Percentiles rank a stretch among this genome's conserved stretches.
Conservation (phyloP, 2,113 vertebrate species). For the Ophiodon elongatus region DNA sequence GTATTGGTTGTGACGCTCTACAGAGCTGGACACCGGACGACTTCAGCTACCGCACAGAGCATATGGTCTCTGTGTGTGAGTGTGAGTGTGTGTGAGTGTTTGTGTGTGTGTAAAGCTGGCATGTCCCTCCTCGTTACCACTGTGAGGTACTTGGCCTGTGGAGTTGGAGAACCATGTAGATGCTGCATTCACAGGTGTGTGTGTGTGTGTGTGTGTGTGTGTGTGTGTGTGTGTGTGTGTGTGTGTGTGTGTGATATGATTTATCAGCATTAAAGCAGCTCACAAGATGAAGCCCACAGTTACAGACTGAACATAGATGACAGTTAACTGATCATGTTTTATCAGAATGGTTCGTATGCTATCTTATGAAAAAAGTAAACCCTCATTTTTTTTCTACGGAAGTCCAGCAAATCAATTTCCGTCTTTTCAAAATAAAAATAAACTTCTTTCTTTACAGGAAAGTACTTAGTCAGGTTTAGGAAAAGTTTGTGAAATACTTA, state of each 20-base stretch:
- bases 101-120: slow-evolving; percentile 37
- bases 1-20: slow-evolving; percentile 48
- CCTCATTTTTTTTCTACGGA: background rate
- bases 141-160: slow-evolving; percentile 43
- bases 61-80: slow-evolving; percentile 66
- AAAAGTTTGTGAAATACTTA: too few species aligned
- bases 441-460: too few species aligned
- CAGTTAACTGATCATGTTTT: background rate
- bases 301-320: too few species aligned
- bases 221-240: too few species aligned
- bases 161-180: slow-evolving; percentile 48
- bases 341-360: background rate
- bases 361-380: too few species aligned
- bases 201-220: slow-evolving; percentile 13
- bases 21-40: slow-evolving; percentile 43
- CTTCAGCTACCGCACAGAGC: slow-evolving; percentile 40
- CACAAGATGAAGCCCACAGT: background rate
- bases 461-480: too few species aligned
- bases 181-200: slow-evolving; percentile 17
- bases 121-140: slow-evolving; percentile 19
- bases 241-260: too few species aligned
- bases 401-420: too few species aligned
- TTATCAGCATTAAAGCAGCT: too few species aligned
- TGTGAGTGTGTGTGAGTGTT: slow-evolving; percentile 38
- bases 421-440: too few species aligned